Conservation (phyloP, 2,888 invertebrate species). For the Tribolium freemani region DNA sequence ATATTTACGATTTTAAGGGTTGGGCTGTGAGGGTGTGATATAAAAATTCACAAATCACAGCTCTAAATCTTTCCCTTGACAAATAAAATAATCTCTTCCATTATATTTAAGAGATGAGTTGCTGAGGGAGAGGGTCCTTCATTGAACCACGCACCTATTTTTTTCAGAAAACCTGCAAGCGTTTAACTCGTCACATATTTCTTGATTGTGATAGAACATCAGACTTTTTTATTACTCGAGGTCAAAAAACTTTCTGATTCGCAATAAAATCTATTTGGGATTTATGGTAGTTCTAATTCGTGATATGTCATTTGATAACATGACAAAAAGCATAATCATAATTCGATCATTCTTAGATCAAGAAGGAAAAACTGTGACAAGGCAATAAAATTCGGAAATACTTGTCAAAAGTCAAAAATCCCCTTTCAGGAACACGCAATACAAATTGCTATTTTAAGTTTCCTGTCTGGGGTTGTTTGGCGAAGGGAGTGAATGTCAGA, state of each 20-base stretch:
- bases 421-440: conserved; percentile 19
- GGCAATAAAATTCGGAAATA: not conserved
- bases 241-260: too few relatives aligned
- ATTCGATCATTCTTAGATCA: too few relatives aligned
- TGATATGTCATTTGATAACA: not conserved
- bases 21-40: not conserved
- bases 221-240: too few relatives aligned
- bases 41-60: not conserved
- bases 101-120: not conserved
- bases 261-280: not conserved
- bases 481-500: not conserved
- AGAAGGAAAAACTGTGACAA: not conserved
- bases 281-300: not conserved
- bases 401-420: conserved; percentile 12
- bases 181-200: too few relatives aligned
- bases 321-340: not conserved
- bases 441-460: conserved; percentile 16
- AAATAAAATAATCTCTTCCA: not conserved
- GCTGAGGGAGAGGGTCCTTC: not conserved
- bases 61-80: not conserved
- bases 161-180: too few relatives aligned
- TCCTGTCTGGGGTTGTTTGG: conserved; percentile 3
- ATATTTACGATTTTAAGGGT: not conserved
- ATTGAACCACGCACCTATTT: too few relatives aligned
- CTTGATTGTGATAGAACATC: too few relatives aligned